Evolutionary conservation across 2,888 invertebrate genomes (phyloP).

Genomic region (Eupithecia vulgata): DNA sequence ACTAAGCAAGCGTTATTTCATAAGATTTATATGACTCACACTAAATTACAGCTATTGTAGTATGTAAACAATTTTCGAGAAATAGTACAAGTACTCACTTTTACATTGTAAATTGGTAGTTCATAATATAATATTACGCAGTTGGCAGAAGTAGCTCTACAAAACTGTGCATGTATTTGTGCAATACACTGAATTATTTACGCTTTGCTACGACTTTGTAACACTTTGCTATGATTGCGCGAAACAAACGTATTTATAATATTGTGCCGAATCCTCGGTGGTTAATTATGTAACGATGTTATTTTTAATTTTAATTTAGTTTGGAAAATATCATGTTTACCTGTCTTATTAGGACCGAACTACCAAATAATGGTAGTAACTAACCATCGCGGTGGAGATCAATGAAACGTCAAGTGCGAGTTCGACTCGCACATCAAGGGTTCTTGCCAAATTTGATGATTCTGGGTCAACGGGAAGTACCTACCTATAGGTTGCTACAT

Average conservation of each 20-base stretch:
- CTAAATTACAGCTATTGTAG: slow-evolving; percentile 20
- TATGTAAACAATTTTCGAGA: slow-evolving; percentile 23
- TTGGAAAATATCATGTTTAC: background rate
- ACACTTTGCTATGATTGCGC: background rate
- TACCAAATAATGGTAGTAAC: no score
- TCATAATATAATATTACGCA: background rate
- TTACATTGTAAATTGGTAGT: slow-evolving; percentile 19
- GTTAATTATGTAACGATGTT: no score
- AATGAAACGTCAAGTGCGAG: no score
- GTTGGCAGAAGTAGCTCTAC: slow-evolving; percentile 21
- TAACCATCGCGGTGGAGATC: no score
- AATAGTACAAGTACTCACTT: slow-evolving; percentile 15
- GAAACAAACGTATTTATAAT: background rate
- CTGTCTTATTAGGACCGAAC: no score
- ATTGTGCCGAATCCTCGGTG: background rate
- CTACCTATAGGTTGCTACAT: no score
- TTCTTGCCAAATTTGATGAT: no score
- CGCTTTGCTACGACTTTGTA: background rate
- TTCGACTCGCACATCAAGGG: no score
- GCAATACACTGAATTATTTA: background rate
- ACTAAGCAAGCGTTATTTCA: slow-evolving; percentile 17
- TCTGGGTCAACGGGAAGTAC: no score
- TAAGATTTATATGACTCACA: slow-evolving; percentile 28
- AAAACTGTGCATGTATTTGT: background rate
- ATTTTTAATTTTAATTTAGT: background rate